Evolutionary conservation across 2,113 vertebrate genomes (phyloP).

Genomic region (Pangasianodon hypophthalmus): DNA sequence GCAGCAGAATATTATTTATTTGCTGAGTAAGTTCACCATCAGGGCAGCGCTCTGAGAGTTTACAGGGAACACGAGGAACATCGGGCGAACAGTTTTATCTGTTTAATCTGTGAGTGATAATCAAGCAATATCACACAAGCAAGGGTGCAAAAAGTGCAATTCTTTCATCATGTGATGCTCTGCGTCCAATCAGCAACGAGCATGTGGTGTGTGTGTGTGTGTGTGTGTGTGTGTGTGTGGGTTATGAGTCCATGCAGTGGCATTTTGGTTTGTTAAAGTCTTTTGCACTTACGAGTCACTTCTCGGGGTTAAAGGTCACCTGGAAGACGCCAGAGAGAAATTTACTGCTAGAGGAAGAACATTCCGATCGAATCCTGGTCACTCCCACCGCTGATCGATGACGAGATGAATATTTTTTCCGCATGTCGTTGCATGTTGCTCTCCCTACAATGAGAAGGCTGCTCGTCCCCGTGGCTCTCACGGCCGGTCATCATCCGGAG

Average conservation of each 20-base stretch:
- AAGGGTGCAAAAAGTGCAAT: too few relatives aligned
- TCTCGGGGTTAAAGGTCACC: conserved; percentile 9
- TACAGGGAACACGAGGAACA: too few relatives aligned
- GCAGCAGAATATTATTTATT: too few relatives aligned
- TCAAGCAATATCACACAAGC: too few relatives aligned
- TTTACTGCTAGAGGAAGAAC: background rate
- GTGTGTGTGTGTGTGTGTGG: conserved; percentile 4
- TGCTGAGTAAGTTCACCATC: too few relatives aligned
- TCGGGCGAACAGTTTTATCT: too few relatives aligned
- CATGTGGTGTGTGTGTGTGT: background rate
- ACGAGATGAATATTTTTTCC: background rate
- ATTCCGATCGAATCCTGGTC: background rate
- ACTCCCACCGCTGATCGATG: background rate
- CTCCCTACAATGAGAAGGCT: background rate
- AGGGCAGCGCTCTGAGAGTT: too few relatives aligned
- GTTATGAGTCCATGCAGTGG: background rate
- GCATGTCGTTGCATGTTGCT: background rate
- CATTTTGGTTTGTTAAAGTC: background rate
- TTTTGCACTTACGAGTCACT: background rate
- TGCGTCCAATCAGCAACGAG: background rate
- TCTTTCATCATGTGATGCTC: too few relatives aligned
- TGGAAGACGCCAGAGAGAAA: background rate
- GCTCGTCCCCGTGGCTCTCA: background rate
- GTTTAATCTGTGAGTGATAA: too few relatives aligned
- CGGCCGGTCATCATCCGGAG: background rate